Percentiles rank a stretch among this genome's conserved stretches.
These are phyloP conservation scores for Protobothrops flavoviridis DNA, from an alignment of 2,113 vertebrate species.

Conservation along the genomic window DNA sequence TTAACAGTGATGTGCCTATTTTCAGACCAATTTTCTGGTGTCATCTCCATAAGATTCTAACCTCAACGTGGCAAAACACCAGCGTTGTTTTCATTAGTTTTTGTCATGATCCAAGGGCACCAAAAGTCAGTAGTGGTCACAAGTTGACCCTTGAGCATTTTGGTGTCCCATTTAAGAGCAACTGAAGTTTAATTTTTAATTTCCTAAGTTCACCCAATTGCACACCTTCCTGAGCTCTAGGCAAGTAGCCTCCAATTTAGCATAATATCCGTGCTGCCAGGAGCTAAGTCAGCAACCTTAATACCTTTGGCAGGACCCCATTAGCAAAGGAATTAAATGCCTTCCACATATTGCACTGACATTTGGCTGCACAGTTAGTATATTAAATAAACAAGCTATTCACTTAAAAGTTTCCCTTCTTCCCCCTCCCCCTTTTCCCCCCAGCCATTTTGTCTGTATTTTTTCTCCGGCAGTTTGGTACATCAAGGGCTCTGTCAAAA, in stretches of 20 bases:
- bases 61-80: neutral
- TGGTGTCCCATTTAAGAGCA: neutral
- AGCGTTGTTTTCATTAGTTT: neutral
- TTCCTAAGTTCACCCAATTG: constrained; percentile 9
- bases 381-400: constrained; percentile 58
- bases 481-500: constrained; percentile 32
- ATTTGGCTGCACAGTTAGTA: constrained; percentile 58
- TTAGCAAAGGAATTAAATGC: constrained; percentile 63
- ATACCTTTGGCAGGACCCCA: constrained; percentile 66
- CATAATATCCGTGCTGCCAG: constrained; percentile 37
- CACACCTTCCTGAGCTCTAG: constrained; percentile 21
- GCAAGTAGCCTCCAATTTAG: constrained; percentile 20
- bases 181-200: neutral
- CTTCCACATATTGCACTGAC: constrained; percentile 54
- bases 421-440: neutral
- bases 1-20: neutral
- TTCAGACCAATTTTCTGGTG: neutral
- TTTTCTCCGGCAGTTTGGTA: constrained; percentile 29
- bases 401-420: constrained; percentile 57
- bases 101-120: neutral
- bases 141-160: neutral
- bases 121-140: neutral
- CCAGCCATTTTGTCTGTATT: constrained; percentile 46
- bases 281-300: constrained; percentile 62
- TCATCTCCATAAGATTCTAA: neutral